Evolutionary conservation across 2,888 invertebrate species (phyloP).

Genomic region (Litoditis marina): DNA sequence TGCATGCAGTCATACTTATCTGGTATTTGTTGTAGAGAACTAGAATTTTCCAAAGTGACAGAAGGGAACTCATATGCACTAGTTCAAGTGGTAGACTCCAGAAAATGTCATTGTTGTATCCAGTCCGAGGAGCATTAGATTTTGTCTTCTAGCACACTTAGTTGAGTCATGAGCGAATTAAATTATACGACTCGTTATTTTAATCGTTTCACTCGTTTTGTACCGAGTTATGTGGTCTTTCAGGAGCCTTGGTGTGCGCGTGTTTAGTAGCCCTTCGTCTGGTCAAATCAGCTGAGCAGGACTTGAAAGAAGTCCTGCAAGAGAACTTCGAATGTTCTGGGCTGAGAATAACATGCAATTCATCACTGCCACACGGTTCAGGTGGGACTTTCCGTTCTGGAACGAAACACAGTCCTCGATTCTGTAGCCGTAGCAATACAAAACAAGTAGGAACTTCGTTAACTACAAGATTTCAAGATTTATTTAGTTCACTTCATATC

Average conservation of each 20-base stretch:
- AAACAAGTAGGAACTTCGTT: too few relatives aligned
- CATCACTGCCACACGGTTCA: conserved; percentile 51
- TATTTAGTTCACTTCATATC: too few relatives aligned
- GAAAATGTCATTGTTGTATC: too few relatives aligned
- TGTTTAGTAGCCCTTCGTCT: conserved; percentile 40
- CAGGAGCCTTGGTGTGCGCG: conserved; percentile 45
- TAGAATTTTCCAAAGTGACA: background rate
- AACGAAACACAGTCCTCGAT: conserved; percentile 52
- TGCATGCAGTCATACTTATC: too few relatives aligned
- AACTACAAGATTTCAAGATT: too few relatives aligned
- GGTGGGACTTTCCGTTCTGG: conserved; percentile 32
- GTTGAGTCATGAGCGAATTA: too few relatives aligned
- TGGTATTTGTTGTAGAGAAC: background rate
- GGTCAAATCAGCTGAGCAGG: conserved; percentile 3
- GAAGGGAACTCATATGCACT: too few relatives aligned
- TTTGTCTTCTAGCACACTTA: too few relatives aligned
- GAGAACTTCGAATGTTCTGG: conserved; percentile 15
- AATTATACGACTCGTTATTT: background rate
- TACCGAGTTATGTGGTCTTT: background rate
- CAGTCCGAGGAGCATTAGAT: too few relatives aligned
- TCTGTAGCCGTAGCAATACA: too few relatives aligned
- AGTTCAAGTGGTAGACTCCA: too few relatives aligned
- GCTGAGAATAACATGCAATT: conserved; percentile 23
- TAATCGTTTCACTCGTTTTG: background rate
- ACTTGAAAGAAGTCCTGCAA: background rate